Percentiles rank a stretch among this genome's conserved stretches.
phyloP scores from a whole-genome alignment of 2,113 vertebrate genomes.

The Epinephelus moara region DNA sequence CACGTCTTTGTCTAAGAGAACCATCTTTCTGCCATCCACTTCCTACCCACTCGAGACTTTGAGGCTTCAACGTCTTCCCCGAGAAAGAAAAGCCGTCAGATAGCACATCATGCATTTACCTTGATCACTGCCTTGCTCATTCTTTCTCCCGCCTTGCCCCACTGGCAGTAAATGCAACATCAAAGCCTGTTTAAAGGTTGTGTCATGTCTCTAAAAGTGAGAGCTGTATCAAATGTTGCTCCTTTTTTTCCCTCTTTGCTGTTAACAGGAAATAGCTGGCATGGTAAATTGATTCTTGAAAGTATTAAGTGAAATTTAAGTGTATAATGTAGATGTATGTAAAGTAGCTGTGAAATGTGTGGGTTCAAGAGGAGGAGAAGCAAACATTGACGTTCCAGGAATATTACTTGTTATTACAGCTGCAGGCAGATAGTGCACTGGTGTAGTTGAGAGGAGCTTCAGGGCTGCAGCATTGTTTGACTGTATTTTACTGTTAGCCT shows the following conservation, averaged over 20 bases:
- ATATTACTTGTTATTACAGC: neutral
- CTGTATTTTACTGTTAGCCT: neutral
- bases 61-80: constrained; percentile 57
- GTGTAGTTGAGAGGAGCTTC: neutral
- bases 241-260: constrained; percentile 16
- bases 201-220: neutral
- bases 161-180: constrained; percentile 64
- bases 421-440: neutral
- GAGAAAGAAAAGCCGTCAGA: constrained; percentile 52
- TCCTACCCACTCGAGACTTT: constrained; percentile 73
- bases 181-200: constrained; percentile 60
- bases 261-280: constrained; percentile 19
- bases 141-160: constrained; percentile 34
- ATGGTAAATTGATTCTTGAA: constrained; percentile 28
- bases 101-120: constrained; percentile 62
- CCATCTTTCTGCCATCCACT: constrained; percentile 64
- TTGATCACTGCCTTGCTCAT: constrained; percentile 55
- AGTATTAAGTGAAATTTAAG: neutral
- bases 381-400: neutral
- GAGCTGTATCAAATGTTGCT: constrained; percentile 1
- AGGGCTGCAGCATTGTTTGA: neutral
- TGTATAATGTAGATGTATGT: constrained; percentile 18
- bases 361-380: constrained; percentile 13
- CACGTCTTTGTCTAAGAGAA: constrained; percentile 72
- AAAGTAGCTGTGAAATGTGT: constrained; percentile 10